A percentile compares a stretch with the other conserved stretches of the same genome.
Conservation (phyloP, 1,140 invertebrate genomes). For the Diuraphis noxia region DNA sequence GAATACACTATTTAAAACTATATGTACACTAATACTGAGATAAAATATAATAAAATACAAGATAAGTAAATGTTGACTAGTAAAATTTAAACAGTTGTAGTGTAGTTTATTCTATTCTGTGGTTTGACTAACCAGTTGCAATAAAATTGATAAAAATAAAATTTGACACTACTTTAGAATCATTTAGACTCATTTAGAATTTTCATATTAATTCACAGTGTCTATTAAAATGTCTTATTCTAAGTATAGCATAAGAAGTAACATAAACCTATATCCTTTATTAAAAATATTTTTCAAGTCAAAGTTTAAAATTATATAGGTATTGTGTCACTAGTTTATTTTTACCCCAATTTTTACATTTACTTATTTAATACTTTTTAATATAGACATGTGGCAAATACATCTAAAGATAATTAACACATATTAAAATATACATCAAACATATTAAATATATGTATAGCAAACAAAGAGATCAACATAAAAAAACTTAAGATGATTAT, state of each 20-base stretch:
- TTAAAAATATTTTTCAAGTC: neutral
- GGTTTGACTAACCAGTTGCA: neutral
- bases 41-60: neutral
- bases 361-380: neutral
- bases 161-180: neutral
- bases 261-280: neutral
- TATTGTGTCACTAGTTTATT: neutral
- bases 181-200: neutral
- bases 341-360: no score
- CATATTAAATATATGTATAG: no score
- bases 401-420: neutral
- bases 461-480: no score
- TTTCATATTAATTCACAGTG: neutral
- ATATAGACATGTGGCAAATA: neutral
- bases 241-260: no score
- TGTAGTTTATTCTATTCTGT: no score
- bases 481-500: neutral
- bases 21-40: neutral
- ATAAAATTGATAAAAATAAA: neutral
- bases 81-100: neutral
- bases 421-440: no score
- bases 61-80: neutral
- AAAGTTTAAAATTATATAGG: neutral
- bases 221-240: neutral
- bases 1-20: neutral